A percentile compares a stretch with the other conserved stretches of the same genome.
Evolutionary conservation across 2,797 vertebrate genomes (phyloP).

Genomic region (Tinamus major): DNA sequence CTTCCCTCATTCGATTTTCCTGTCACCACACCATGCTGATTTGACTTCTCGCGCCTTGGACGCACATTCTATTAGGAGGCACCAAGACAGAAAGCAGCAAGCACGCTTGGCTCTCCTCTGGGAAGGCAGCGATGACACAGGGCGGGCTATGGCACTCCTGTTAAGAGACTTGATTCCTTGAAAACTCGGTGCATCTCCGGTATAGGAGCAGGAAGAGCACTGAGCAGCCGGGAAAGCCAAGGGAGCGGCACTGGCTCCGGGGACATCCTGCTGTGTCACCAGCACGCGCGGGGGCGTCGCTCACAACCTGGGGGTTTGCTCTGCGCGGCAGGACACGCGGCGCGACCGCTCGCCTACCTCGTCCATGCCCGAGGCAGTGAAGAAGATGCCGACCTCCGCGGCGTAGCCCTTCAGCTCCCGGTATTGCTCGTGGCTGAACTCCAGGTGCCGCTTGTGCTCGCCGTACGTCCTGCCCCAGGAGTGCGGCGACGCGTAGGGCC

Average conservation of each 20-base stretch:
- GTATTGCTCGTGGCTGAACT: slow-evolving; percentile 94
- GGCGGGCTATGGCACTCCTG: not conserved
- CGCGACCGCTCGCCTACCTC: slow-evolving; percentile 82
- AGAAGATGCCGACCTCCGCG: slow-evolving; percentile 91
- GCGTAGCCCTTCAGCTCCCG: slow-evolving; percentile 91
- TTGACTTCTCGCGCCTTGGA: not conserved
- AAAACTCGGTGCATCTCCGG: not conserved
- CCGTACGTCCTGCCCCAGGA: slow-evolving; percentile 92
- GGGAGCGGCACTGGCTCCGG: not conserved
- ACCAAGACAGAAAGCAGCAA: not conserved
- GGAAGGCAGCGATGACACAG: not conserved
- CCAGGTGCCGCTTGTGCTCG: slow-evolving; percentile 93
- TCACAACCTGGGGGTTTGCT: no score
- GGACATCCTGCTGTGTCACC: not conserved
- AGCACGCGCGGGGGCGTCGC: no score
- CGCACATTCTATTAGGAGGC: not conserved
- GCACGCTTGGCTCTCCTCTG: not conserved
- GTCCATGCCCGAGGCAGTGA: slow-evolving; percentile 98
- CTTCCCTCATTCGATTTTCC: not conserved
- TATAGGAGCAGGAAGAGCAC: not conserved
- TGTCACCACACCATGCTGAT: not conserved
- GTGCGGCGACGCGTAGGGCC: slow-evolving; percentile 81
- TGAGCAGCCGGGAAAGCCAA: not conserved
- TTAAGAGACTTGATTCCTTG: not conserved
- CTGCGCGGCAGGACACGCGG: no score